Evolutionary conservation across 2,797 vertebrate genomes (phyloP).

Genomic region (Lepilemur ruficaudatus): DNA sequence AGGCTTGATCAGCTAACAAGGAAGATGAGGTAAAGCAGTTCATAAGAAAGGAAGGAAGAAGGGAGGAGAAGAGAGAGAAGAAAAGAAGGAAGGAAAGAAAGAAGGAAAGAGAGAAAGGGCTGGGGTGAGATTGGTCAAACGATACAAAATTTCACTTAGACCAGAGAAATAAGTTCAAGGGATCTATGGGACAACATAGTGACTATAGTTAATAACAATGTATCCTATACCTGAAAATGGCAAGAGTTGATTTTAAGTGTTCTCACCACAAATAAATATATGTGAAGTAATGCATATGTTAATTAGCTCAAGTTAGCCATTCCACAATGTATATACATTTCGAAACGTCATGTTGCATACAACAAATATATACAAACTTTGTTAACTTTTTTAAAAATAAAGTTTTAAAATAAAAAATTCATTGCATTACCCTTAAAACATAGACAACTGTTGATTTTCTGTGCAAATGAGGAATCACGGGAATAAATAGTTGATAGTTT

Average conservation of each 20-base stretch:
- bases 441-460: neutral
- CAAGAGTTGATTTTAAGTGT: neutral
- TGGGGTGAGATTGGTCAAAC: neutral
- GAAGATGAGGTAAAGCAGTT: neutral
- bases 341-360: neutral
- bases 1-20: neutral
- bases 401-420: neutral
- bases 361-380: neutral
- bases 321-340: neutral
- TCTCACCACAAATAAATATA: neutral
- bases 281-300: neutral
- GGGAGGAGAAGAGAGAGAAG: neutral
- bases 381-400: neutral
- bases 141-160: neutral
- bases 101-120: neutral
- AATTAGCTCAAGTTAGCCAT: neutral
- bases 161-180: neutral
- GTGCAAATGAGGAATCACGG: neutral
- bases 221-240: neutral
- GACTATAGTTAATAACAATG: neutral
- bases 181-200: rapidly evolving
- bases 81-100: neutral
- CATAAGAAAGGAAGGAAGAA: neutral
- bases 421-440: neutral
- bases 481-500: neutral